Conservation (phyloP, 2,797 vertebrate species). For the Miichthys miiuy region DNA sequence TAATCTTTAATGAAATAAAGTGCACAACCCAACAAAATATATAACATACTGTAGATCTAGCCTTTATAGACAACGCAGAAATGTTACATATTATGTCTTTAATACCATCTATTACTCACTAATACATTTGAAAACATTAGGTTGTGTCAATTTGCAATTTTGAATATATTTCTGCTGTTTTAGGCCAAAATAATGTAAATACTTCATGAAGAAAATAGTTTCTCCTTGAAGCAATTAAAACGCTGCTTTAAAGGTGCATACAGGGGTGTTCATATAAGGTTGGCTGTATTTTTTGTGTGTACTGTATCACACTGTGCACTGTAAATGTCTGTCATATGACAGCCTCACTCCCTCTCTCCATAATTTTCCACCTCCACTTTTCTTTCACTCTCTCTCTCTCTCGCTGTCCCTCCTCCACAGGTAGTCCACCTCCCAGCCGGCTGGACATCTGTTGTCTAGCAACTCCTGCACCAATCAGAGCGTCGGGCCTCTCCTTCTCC, state of each 20-base stretch:
- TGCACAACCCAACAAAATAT: too few relatives aligned
- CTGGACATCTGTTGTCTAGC: conserved; percentile 90
- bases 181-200: background rate
- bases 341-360: conserved; percentile 13
- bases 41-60: too few relatives aligned
- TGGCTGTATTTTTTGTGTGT: background rate
- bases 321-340: conserved; percentile 31
- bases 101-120: background rate
- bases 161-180: background rate
- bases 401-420: conserved; percentile 79
- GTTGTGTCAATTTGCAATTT: background rate
- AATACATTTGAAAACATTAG: background rate
- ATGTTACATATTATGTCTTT: too few relatives aligned
- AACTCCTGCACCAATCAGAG: conserved; percentile 87
- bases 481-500: conserved; percentile 77
- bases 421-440: conserved; percentile 82
- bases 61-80: too few relatives aligned
- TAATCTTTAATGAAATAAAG: too few relatives aligned
- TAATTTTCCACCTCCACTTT: conserved; percentile 62
- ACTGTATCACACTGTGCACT: background rate
- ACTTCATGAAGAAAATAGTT: background rate
- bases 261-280: background rate
- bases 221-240: background rate
- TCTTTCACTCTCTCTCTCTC: conserved; percentile 31
- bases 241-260: background rate